These are phyloP conservation scores for Choristoneura rosaceana DNA, from an alignment of 2,888 invertebrate species.

Conservation along the genomic window DNA sequence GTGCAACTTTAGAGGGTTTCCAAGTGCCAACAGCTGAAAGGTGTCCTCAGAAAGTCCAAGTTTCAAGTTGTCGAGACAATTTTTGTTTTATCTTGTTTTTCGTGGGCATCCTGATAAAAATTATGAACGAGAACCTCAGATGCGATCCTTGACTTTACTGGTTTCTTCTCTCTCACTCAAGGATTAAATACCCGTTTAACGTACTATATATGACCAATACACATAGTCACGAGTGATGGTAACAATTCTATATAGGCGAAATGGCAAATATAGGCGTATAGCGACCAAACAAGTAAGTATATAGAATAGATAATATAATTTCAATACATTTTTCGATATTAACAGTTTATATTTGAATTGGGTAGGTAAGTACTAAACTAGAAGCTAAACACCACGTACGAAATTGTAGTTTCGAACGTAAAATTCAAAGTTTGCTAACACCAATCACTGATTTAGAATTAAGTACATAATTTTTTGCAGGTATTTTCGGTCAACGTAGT, in stretches of 20 bases:
- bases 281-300: too few relatives aligned
- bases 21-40: constrained; percentile 11
- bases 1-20: constrained; percentile 22
- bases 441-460: background rate
- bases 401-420: background rate
- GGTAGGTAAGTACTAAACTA: background rate
- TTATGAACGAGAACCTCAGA: background rate
- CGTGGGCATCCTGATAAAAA: background rate
- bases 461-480: too few relatives aligned
- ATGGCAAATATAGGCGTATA: too few relatives aligned
- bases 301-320: too few relatives aligned
- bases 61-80: constrained; percentile 5
- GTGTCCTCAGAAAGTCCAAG: constrained; percentile 11
- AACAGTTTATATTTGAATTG: background rate
- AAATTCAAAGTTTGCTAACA: background rate
- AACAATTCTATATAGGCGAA: too few relatives aligned
- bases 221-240: too few relatives aligned
- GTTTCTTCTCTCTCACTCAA: too few relatives aligned
- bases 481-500: background rate
- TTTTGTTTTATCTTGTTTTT: constrained; percentile 12
- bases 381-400: background rate
- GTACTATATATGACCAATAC: too few relatives aligned
- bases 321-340: background rate
- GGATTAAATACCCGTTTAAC: too few relatives aligned
- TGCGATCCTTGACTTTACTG: background rate